phyloP scores from a whole-genome alignment of 2,797 vertebrate species.

The Melanotaenia parkinsoni region DNA sequence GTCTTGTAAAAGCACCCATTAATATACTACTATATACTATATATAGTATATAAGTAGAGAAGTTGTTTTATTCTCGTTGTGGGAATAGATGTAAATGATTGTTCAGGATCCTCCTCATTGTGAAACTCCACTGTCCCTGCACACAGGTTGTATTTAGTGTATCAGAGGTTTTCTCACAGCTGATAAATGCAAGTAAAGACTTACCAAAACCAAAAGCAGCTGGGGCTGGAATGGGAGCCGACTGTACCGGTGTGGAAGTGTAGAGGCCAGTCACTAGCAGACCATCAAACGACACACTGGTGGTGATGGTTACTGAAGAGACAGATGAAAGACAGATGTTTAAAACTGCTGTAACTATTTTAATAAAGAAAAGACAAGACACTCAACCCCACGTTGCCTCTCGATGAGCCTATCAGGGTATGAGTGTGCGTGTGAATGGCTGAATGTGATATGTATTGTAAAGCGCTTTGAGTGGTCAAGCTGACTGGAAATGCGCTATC shows the following conservation, averaged over 20 bases:
- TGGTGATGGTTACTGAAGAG: constrained; percentile 93
- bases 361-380: background rate
- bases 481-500: no score
- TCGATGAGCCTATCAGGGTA: no score
- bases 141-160: constrained; percentile 4
- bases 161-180: constrained; percentile 32
- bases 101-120: constrained; percentile 33
- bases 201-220: constrained; percentile 96
- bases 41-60: constrained; percentile 6
- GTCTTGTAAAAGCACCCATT: background rate
- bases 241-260: constrained; percentile 94
- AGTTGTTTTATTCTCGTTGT: constrained; percentile 49
- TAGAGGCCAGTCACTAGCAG: constrained; percentile 97
- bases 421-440: no score
- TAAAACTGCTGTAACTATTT: background rate
- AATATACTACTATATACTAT: no score
- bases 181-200: constrained; percentile 59
- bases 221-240: constrained; percentile 92
- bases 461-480: no score
- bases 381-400: no score
- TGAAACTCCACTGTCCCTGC: constrained; percentile 28
- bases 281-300: constrained; percentile 96
- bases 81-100: constrained; percentile 60
- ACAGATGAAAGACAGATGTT: constrained; percentile 42
- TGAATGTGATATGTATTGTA: no score